Evolutionary conservation across 2,113 vertebrate genomes (phyloP).

Genomic region (Ailurus styani): DNA sequence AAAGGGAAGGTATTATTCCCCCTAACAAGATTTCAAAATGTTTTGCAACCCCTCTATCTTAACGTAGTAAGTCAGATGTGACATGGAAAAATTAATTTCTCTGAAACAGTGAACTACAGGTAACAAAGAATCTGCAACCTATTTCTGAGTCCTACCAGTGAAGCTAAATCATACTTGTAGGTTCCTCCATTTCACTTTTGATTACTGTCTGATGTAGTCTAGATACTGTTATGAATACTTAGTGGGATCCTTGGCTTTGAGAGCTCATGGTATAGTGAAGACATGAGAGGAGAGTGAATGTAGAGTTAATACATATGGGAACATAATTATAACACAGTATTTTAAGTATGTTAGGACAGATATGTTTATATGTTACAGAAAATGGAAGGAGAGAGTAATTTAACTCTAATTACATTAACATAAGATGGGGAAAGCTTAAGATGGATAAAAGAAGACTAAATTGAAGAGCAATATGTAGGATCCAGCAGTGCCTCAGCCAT

Average conservation of each 20-base stretch:
- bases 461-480: neutral
- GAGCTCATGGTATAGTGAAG: neutral
- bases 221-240: neutral
- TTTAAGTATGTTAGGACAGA: neutral
- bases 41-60: neutral
- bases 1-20: neutral
- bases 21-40: neutral
- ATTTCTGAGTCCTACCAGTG: neutral
- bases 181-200: neutral
- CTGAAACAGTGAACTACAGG: neutral
- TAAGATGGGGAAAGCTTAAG: neutral
- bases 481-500: neutral
- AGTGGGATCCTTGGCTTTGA: neutral
- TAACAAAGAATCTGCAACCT: neutral
- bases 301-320: neutral
- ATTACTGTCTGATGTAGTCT: neutral
- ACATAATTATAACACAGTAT: neutral
- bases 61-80: neutral
- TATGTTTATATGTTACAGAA: neutral
- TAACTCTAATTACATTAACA: neutral
- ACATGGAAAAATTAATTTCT: neutral
- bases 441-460: neutral
- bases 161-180: neutral
- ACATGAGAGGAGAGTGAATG: neutral
- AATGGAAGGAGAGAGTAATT: neutral